A percentile compares a stretch with the other conserved stretches of the same genome.
Evolutionary conservation across 2,888 invertebrate species (phyloP).

Genomic region (Heliconius erato): DNA sequence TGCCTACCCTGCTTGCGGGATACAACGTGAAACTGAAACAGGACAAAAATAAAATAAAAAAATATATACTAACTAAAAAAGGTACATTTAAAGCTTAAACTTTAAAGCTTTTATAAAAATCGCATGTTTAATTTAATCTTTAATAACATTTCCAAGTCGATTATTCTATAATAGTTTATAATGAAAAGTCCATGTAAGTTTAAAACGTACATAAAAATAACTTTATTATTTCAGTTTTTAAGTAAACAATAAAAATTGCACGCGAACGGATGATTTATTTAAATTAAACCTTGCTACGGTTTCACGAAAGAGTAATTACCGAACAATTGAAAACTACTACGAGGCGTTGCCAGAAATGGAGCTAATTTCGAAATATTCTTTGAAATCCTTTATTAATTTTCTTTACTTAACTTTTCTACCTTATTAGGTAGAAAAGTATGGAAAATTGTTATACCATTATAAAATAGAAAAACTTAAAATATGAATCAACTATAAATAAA

Average conservation of each 20-base stretch:
- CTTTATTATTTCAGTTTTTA: slow-evolving; percentile 36
- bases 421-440: too few relatives aligned
- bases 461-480: too few relatives aligned
- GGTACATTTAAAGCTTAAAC: neutral
- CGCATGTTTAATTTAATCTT: neutral
- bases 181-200: slow-evolving; percentile 15
- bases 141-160: slow-evolving; percentile 13
- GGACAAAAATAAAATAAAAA: too few relatives aligned
- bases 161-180: slow-evolving; percentile 12
- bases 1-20: neutral
- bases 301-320: slow-evolving; percentile 47
- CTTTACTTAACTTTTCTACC: neutral
- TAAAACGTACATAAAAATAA: slow-evolving; percentile 35
- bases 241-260: slow-evolving; percentile 46
- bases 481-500: too few relatives aligned
- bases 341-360: slow-evolving; percentile 46
- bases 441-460: too few relatives aligned
- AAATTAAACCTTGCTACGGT: slow-evolving; percentile 46
- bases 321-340: slow-evolving; percentile 51
- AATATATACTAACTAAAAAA: too few relatives aligned
- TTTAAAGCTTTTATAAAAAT: neutral
- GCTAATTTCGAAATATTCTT: slow-evolving; percentile 48
- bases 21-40: too few relatives aligned
- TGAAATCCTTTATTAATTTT: slow-evolving; percentile 42
- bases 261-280: slow-evolving; percentile 49